phyloP scores from a whole-genome alignment of 2,797 vertebrate genomes.

The Varecia variegata region DNA sequence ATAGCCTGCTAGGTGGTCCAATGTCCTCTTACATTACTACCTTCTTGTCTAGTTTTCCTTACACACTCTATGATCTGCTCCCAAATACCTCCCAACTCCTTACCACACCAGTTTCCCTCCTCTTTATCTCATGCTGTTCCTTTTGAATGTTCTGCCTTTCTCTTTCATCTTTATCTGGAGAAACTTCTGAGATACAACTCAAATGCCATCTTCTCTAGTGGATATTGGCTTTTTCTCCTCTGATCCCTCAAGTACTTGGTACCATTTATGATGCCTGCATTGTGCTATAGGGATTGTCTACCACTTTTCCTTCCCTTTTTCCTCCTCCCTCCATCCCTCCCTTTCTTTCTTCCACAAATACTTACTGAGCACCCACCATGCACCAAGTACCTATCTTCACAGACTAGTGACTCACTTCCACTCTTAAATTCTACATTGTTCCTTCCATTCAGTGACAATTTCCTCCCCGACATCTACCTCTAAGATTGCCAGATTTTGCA shows the following conservation, averaged over 20 bases:
- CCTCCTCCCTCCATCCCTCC: background rate
- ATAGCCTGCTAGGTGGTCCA: background rate
- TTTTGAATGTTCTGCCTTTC: background rate
- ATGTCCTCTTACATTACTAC: background rate
- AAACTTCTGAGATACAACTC: background rate
- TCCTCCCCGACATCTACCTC: background rate
- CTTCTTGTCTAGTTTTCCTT: background rate
- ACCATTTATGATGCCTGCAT: background rate
- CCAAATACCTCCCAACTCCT: background rate
- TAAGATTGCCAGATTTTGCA: background rate
- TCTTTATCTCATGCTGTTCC: background rate
- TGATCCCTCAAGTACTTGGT: background rate
- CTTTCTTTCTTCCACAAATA: background rate
- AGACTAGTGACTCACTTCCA: background rate
- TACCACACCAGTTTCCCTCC: background rate
- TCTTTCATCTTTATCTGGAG: conserved; percentile 13
- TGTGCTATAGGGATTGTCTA: background rate
- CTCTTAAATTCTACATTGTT: conserved; percentile 16
- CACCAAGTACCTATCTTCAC: background rate
- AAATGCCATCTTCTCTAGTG: conserved; percentile 36
- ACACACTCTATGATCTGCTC: background rate
- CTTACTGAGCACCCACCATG: background rate
- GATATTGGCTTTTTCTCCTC: background rate
- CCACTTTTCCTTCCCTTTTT: background rate
- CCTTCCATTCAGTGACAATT: background rate